Evolutionary conservation across 2,888 invertebrate genomes (phyloP), one percentile per base, ranked within the genome.

Genomic region (Chalcosyrphus nemorum): DNA sequence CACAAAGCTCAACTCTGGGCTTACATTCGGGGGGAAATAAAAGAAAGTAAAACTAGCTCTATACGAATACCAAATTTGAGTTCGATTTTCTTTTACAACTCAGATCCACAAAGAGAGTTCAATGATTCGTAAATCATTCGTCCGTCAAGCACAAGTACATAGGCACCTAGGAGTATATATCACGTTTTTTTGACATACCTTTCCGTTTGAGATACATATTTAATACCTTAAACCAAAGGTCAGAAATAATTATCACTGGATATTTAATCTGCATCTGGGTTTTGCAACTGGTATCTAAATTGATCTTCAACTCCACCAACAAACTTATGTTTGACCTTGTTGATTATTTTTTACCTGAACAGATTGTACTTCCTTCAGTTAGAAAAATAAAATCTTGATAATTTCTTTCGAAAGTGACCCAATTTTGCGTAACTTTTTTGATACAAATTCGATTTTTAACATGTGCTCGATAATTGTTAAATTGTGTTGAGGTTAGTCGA

Each of bases 381-480:
- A n/a, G 24, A 32, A 43, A 11, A 5, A 19, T n/a, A 32, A n/a
- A 19, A 15, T 24, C 21, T 21, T 38, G 52, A 38, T 65, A 66
- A 66, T 66, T 66, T 41, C 24, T 56, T 74, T 74, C 45, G 74
- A 74, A 74, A 74, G 65, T 63, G 54, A 65, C 74, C 74, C 24
- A 65, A 27, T 41, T 74, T 65, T 74, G 24, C 1, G 54, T 17
- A 27, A 66, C 24, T 24, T 24, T 29, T 66, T 65, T 13, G 13
- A 13, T 35, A 32, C 7, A 54, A 32, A 24, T 63, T 65, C 45
- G 45, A 21, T 74, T 54, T 65, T 65, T 74, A 65, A 38, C 54
- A 65, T 7, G 6, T 19, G 24, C 4, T 17, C 6, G 52, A 17
- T 74, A 65, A 74, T 32, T 71, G n/a, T 17, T 3, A 7, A 24